phyloP scores from a whole-genome alignment of 92 coral and sea anemone species.

The Actinostola sp. region DNA sequence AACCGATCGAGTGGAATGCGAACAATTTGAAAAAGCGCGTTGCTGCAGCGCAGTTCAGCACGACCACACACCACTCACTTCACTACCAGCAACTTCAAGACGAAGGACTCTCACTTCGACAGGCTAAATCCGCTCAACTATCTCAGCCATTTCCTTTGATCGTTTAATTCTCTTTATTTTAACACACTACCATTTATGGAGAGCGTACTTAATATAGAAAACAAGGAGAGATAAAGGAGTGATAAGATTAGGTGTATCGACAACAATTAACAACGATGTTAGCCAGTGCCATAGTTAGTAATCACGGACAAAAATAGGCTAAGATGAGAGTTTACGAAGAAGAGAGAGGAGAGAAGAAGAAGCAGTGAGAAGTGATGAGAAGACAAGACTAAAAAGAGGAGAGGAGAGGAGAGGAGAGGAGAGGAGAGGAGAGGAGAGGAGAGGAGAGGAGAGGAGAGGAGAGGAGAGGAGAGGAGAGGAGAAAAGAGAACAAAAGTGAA shows the following conservation, averaged over 20 bases:
- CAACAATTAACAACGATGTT: background rate
- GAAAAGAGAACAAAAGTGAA: too few relatives aligned
- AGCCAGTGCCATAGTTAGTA: background rate
- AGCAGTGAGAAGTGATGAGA: too few relatives aligned
- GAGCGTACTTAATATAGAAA: background rate
- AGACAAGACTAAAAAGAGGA: too few relatives aligned
- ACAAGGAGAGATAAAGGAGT: background rate
- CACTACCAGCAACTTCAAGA: background rate
- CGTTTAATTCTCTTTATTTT: background rate
- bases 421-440: too few relatives aligned
- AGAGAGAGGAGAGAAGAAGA: too few relatives aligned
- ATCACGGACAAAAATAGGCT: background rate
- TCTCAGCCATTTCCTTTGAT: background rate
- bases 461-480: too few relatives aligned
- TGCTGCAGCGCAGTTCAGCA: background rate
- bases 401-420: too few relatives aligned
- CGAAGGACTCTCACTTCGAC: background rate
- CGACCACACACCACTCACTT: constrained; percentile 10
- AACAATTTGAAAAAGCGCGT: constrained; percentile 5
- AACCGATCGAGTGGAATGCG: constrained; percentile 3
- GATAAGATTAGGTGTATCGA: background rate
- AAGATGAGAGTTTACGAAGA: background rate
- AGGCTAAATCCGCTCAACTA: background rate
- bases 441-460: too few relatives aligned
- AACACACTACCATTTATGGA: constrained; percentile 2